A percentile compares a stretch with the other conserved stretches of the same genome.
phyloP scores from a whole-genome alignment of 2,113 vertebrate genomes.

The Girardinichthys multiradiatus region DNA sequence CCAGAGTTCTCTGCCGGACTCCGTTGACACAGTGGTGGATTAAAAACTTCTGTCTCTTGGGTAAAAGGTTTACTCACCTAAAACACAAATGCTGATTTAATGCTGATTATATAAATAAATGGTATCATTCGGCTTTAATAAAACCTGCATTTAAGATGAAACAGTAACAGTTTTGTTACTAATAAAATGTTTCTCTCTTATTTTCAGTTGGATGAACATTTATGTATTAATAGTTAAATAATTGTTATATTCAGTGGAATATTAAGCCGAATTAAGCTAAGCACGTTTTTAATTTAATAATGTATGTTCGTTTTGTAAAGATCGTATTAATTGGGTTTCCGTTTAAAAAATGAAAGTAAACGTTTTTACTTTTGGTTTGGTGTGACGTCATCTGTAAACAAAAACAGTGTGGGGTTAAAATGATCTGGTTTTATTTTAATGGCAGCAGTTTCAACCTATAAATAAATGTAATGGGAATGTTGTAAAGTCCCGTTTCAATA shows the following conservation, averaged over 20 bases:
- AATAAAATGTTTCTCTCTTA: neutral
- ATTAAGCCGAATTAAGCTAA: neutral
- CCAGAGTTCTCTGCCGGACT: conserved; percentile 9
- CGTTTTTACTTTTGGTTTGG: neutral
- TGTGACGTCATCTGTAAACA: neutral
- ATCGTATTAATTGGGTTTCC: neutral
- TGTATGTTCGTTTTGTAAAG: neutral
- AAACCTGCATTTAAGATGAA: neutral
- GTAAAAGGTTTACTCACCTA: fast-evolving
- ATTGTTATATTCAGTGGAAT: neutral
- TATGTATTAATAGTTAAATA: neutral
- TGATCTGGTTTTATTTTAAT: neutral
- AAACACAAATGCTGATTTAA: fast-evolving
- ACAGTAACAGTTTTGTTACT: neutral
- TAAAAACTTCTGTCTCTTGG: neutral
- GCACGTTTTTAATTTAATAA: neutral
- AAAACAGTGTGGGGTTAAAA: neutral
- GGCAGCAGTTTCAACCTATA: neutral
- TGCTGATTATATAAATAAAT: fast-evolving
- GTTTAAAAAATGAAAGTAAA: neutral
- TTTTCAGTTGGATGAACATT: neutral
- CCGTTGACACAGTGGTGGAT: neutral
- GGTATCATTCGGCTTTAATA: neutral
- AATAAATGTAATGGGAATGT: neutral
- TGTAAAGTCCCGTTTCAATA: neutral